Evolutionary conservation across 2,888 invertebrate genomes (phyloP).

Genomic region (Seladonia tumulorum): DNA sequence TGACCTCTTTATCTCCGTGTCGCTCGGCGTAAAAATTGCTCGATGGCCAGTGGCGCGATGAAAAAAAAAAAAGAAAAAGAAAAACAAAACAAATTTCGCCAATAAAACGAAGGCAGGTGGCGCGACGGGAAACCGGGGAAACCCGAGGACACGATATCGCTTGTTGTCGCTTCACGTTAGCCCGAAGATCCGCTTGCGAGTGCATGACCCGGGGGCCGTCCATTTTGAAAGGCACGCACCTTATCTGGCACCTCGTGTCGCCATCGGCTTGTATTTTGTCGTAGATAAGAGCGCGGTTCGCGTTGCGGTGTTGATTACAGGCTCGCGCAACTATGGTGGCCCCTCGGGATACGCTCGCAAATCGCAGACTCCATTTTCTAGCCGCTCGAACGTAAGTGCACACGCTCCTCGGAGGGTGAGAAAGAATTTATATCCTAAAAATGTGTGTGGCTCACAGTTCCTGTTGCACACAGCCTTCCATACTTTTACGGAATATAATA

Average conservation of each 20-base stretch:
- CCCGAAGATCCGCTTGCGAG: conserved; percentile 41
- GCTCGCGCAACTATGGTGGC: conserved; percentile 45
- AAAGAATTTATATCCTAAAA: neutral
- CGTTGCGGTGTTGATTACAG: conserved; percentile 31
- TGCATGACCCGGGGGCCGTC: conserved; percentile 59
- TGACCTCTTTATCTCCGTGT: neutral
- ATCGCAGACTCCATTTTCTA: neutral
- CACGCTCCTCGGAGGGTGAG: neutral
- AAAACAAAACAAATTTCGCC: neutral
- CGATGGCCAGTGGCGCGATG: neutral
- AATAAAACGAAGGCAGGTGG: conserved; percentile 17
- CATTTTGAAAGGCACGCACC: conserved; percentile 68
- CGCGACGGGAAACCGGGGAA: neutral
- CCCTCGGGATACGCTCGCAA: neutral
- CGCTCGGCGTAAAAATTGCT: neutral
- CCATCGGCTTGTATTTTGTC: conserved; percentile 55
- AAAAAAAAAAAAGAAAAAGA: neutral
- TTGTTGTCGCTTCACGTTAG: neutral
- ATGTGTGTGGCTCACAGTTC: too few species aligned
- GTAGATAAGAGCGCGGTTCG: conserved; percentile 55
- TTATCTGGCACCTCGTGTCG: conserved; percentile 61
- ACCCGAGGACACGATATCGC: conserved; percentile 7
- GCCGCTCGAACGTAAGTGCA: neutral
- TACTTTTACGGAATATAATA: too few species aligned
- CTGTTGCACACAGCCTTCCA: too few species aligned